Percentiles rank a stretch among this genome's conserved stretches.
Conservation (phyloP, 2,113 vertebrate genomes). For the Hoplias malabaricus region DNA sequence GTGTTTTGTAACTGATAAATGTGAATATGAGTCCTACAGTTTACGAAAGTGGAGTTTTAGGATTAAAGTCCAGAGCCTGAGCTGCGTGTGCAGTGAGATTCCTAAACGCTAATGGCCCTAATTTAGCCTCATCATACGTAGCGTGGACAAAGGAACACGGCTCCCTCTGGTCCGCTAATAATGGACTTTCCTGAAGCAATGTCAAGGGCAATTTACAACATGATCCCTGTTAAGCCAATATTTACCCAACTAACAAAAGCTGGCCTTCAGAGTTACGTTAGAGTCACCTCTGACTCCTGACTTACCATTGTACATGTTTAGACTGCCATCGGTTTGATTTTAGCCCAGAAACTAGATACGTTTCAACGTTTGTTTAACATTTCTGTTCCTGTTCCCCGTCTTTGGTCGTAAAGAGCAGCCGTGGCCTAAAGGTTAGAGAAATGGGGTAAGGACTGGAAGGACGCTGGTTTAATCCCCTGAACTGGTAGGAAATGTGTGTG, state of each 20-base stretch:
- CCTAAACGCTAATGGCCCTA: constrained; percentile 12
- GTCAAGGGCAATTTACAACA: constrained; percentile 46
- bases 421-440: too few species aligned
- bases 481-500: too few species aligned
- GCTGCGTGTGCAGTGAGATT: constrained; percentile 23
- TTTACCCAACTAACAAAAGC: constrained; percentile 49
- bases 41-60: too few species aligned
- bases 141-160: constrained; percentile 20
- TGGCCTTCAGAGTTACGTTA: neutral
- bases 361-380: neutral
- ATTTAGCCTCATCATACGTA: constrained; percentile 25
- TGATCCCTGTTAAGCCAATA: constrained; percentile 33
- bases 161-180: constrained; percentile 23
- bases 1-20: too few species aligned
- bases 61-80: neutral
- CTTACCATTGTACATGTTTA: neutral
- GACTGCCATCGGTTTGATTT: neutral
- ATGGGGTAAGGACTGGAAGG: too few species aligned
- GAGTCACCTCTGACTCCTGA: too few species aligned
- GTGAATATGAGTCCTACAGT: too few species aligned
- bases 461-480: too few species aligned
- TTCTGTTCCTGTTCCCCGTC: too few species aligned
- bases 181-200: constrained; percentile 14
- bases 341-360: neutral
- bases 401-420: too few species aligned